Base-by-base conservation (phyloP, 2,113 vertebrate species). In the Dolichotis patagonum region DNA sequence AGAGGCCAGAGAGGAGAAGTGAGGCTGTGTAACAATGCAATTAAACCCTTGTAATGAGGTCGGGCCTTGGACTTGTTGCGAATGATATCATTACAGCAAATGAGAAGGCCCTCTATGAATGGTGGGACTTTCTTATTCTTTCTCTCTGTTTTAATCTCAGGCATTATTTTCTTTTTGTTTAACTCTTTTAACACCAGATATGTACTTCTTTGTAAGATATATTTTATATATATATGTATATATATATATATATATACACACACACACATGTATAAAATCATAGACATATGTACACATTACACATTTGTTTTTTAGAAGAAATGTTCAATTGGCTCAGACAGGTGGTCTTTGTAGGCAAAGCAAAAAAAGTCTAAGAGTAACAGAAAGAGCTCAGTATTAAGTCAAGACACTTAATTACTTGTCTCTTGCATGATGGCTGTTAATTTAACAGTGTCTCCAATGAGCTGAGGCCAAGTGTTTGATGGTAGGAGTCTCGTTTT, bases 41-140 rank as follows among this genome's bases (percentile, higher is more conserved):
- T 99, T 99, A 99, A 99, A 99, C 99, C 99, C 99, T 99, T 99
- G 99, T 99, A 99, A 99, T 99, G 99, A 99, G 99, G 99, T 99
- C 99, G 99, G 98, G 99, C 99, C 99, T 99, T 99, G 99, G 99
- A 99, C 99, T 99, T 99, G 99, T 99, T 99, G 99, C 99, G 99
- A 99, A 99, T 99, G 99, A 99, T 99, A 99, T 99, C 99, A 99
- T 99, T 99, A 99, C 99, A 99, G 99, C 98, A 98, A 98, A 98
- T 99, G 98, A 99, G 99, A 98, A 98, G 98, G 98, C 99, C 98
- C 98, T 98, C 98, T 99, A 99, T 98, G 98, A 98, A 99, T 99
- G 99, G 99, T 99, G 97, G 98, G 98, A 98, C 98, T 99, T 99
- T 93, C 90, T 87, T 92, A 62, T 83, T 94, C 89, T 60, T 85